Base-by-base conservation (phyloP, 2,797 vertebrate genomes). In the Peromyscus nudipes region DNA sequence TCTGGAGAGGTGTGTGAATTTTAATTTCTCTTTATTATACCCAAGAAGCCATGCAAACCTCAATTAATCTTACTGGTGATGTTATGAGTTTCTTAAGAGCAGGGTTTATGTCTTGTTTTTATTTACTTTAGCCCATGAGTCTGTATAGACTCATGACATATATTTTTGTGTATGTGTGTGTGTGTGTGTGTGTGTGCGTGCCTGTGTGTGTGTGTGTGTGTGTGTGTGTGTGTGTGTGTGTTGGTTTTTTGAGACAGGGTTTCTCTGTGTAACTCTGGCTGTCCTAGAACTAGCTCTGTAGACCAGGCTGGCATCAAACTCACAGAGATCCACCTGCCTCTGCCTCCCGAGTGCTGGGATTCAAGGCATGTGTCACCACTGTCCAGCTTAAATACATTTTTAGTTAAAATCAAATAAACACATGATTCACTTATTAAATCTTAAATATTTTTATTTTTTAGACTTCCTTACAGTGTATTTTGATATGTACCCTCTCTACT, bases 1-100 rank as follows among this genome's bases (percentile, higher is more conserved):
- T 60, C 69, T 95, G 17, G 52, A n/a, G 85, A 94, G 8, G 1
- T 91, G 1, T 34, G 85, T 57, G 31, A 91, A 71, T 84, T 96
- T 86, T 40, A 96, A 86, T 81, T 76, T 90, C 6, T 79, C 25
- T 90, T 96, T 81, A 96, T 88, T 91, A 91, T 0, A 92, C 10
- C 34, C 91, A 89, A 95, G 69, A 91, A 83, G 43, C 55, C 64
- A 93, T 64, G 3, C 17, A 97, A 71, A 46, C 76, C n/a, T 75
- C 90, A 79, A 75, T 89, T 95, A 67, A 77, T 92, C 82, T 95
- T 88, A 86, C 9, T 25, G 80, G 21, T 49, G 62, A 89, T n/a
- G 17, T n/a, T 65, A 6, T 71, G 64, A 94, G 3, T 89, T 86
- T 96, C 77, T 71, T 60, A 79, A 95, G 82, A 25, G n/a, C 3